Conservation (phyloP, 2,113 vertebrate genomes). For the Tonatia bakeri region DNA sequence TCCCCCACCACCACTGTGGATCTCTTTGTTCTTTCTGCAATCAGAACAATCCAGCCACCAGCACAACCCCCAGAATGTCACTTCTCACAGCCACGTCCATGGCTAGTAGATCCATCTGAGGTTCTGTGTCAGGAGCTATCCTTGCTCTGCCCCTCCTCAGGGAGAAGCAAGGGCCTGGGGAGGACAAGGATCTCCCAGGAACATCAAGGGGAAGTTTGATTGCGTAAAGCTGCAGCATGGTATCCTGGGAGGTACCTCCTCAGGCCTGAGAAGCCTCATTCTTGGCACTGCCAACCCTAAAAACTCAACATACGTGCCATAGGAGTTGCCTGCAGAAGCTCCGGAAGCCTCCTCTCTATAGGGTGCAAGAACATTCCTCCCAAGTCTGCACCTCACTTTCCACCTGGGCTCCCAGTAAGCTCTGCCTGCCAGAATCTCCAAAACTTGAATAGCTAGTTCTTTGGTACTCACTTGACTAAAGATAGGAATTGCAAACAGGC, state of each 20-base stretch:
- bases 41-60: not conserved
- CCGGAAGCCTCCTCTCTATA: not conserved
- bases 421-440: not conserved
- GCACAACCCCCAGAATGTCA: not conserved
- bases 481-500: not conserved
- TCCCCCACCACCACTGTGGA: not conserved
- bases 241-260: not conserved
- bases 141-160: not conserved
- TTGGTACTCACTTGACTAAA: not conserved
- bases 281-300: not conserved
- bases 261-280: not conserved
- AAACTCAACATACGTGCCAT: not conserved
- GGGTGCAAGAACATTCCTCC: not conserved
- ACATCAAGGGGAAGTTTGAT: not conserved
- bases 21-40: not conserved
- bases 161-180: not conserved
- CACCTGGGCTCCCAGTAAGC: not conserved
- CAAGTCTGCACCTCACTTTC: not conserved
- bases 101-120: not conserved
- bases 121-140: not conserved
- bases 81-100: not conserved
- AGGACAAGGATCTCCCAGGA: not conserved
- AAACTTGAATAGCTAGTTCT: not conserved
- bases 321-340: not conserved
- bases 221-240: not conserved